These are phyloP conservation scores for Coregonus ussuriensis DNA, from an alignment of 2,797 vertebrate species.

Conservation along the genomic window DNA sequence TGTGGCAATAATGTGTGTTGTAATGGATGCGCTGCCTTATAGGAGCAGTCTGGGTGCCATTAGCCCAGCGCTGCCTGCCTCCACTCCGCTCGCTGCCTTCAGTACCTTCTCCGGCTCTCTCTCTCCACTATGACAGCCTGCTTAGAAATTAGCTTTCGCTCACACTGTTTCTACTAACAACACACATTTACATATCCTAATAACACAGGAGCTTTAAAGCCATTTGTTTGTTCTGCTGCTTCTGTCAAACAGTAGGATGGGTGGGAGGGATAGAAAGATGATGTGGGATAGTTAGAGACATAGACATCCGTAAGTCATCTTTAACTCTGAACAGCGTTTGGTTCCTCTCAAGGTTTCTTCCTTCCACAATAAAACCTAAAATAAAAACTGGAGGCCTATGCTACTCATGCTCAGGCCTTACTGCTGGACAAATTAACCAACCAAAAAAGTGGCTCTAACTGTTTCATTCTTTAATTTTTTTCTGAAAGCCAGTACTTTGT, in stretches of 20 bases:
- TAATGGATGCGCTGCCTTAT: conserved; percentile 73
- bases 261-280: background rate
- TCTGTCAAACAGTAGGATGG: conserved; percentile 7
- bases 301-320: too few species aligned
- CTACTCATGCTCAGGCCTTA: too few species aligned
- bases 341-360: too few species aligned
- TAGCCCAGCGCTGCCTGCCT: conserved; percentile 50
- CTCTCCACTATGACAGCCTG: conserved; percentile 62
- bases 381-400: too few species aligned
- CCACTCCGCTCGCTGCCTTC: background rate
- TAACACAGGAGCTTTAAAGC: conserved; percentile 40
- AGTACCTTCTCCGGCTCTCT: background rate
- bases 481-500: too few species aligned
- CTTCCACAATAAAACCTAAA: too few species aligned
- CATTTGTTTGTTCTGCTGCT: conserved; percentile 46
- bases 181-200: conserved; percentile 53
- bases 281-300: too few species aligned
- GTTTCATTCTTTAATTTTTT: too few species aligned
- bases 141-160: conserved; percentile 57
- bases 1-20: conserved; percentile 74
- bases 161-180: conserved; percentile 38
- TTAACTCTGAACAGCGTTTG: too few species aligned
- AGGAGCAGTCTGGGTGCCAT: conserved; percentile 61
- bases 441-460: too few species aligned
- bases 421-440: too few species aligned